These are phyloP conservation scores for Malurus elegans DNA, from an alignment of 2,113 vertebrate species.

Conservation along the genomic window DNA sequence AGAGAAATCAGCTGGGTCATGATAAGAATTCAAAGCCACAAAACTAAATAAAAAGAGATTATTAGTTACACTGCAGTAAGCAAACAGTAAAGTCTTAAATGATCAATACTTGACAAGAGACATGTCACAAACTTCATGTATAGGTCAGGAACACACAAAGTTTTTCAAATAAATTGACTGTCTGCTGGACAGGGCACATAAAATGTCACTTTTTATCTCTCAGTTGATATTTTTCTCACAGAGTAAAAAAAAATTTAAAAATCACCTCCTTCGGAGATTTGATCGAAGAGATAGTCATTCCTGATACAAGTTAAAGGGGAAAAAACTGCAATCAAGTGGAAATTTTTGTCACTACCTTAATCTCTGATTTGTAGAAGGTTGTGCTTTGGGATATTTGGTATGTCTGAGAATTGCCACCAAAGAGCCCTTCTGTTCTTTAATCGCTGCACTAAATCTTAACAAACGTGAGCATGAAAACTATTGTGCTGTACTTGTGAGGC, in stretches of 20 bases:
- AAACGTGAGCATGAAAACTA: conserved; percentile 83
- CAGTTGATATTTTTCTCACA: conserved; percentile 73
- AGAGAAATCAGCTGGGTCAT: conserved; percentile 76
- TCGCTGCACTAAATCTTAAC: conserved; percentile 79
- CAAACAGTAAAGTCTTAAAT: conserved; percentile 74
- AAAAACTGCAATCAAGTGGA: conserved; percentile 78
- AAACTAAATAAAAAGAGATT: conserved; percentile 78
- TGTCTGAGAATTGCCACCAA: conserved; percentile 79
- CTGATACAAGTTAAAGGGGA: conserved; percentile 69
- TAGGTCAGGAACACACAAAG: conserved; percentile 66
- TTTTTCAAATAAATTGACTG: conserved; percentile 74
- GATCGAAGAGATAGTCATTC: conserved; percentile 74
- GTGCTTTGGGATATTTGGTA: conserved; percentile 80
- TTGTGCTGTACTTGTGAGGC: conserved; percentile 75
- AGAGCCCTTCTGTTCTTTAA: conserved; percentile 80
- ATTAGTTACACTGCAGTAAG: conserved; percentile 70
- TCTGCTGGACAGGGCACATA: conserved; percentile 69
- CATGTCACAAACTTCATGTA: conserved; percentile 71
- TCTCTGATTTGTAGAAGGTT: conserved; percentile 82
- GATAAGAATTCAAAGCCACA: conserved; percentile 79
- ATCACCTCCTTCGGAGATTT: conserved; percentile 67
- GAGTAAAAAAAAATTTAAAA: conserved; percentile 37
- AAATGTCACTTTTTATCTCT: conserved; percentile 79
- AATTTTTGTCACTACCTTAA: conserved; percentile 80
- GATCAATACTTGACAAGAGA: conserved; percentile 77